A percentile compares a stretch with the other conserved stretches of the same genome.
Evolutionary conservation across 2,797 vertebrate genomes (phyloP).

Genomic region (Dipus sagitta): DNA sequence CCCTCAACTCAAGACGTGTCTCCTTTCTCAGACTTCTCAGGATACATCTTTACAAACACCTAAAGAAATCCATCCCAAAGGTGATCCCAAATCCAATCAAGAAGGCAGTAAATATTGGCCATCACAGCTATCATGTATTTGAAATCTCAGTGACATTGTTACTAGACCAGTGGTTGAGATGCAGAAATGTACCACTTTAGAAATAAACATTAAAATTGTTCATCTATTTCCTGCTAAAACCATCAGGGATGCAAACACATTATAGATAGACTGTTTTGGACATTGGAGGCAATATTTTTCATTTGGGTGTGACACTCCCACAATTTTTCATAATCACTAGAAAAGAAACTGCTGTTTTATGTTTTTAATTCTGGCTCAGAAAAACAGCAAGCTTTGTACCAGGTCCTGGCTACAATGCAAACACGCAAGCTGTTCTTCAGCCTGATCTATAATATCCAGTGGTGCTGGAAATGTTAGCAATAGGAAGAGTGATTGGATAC

Average conservation of each 20-base stretch:
- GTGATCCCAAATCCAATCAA: background rate
- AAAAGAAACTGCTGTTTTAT: no score
- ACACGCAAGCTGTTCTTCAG: fast-evolving
- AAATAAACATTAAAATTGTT: background rate
- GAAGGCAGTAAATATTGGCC: no score
- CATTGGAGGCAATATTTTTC: background rate
- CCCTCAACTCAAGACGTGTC: no score
- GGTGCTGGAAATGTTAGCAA: background rate
- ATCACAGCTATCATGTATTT: no score
- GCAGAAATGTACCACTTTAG: background rate
- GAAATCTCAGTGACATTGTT: background rate
- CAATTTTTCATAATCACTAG: background rate
- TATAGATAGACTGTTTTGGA: background rate
- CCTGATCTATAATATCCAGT: background rate
- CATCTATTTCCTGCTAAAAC: background rate
- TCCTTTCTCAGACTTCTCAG: background rate
- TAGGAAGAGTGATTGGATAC: background rate
- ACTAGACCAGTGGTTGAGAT: background rate
- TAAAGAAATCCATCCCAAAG: background rate
- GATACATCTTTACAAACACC: background rate
- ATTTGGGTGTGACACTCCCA: background rate
- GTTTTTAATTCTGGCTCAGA: background rate
- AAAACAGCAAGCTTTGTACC: background rate
- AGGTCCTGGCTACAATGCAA: background rate
- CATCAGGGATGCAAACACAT: background rate